These are phyloP conservation scores for Rissa tridactyla DNA, from an alignment of 2,113 vertebrate genomes.

Conservation along the genomic window DNA sequence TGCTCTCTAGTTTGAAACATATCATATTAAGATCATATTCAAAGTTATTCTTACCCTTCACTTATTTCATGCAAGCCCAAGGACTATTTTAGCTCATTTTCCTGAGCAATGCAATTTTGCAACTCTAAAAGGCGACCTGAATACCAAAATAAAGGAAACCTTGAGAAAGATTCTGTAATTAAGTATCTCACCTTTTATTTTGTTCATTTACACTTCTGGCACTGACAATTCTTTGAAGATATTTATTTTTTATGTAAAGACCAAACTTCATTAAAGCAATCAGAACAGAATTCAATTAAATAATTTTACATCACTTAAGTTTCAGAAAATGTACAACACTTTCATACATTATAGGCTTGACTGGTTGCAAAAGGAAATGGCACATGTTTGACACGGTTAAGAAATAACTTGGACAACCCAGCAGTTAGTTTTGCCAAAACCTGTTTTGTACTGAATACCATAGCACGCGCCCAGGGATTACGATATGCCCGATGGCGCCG, in stretches of 20 bases:
- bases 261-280: conserved; percentile 72
- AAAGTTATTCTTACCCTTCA: background rate
- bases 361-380: conserved; percentile 64
- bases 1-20: background rate
- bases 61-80: background rate
- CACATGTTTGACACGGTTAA: conserved; percentile 32
- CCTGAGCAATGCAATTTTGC: background rate
- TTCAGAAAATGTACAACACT: conserved; percentile 78
- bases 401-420: conserved; percentile 25
- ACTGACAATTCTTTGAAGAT: conserved; percentile 75
- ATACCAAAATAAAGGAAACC: background rate
- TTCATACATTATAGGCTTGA: conserved; percentile 71
- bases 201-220: conserved; percentile 75
- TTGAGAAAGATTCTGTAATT: conserved; percentile 36
- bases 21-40: background rate
- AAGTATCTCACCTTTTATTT: conserved; percentile 75
- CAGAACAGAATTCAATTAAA: conserved; percentile 72
- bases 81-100: background rate
- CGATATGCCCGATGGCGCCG: background rate
- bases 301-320: conserved; percentile 74
- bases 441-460: conserved; percentile 37
- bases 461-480: conserved; percentile 32
- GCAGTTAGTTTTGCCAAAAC: conserved; percentile 33
- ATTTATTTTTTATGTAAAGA: conserved; percentile 74
- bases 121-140: background rate